These are phyloP conservation scores for Sesia bembeciformis DNA, from an alignment of 2,888 invertebrate species.

Conservation along the genomic window DNA sequence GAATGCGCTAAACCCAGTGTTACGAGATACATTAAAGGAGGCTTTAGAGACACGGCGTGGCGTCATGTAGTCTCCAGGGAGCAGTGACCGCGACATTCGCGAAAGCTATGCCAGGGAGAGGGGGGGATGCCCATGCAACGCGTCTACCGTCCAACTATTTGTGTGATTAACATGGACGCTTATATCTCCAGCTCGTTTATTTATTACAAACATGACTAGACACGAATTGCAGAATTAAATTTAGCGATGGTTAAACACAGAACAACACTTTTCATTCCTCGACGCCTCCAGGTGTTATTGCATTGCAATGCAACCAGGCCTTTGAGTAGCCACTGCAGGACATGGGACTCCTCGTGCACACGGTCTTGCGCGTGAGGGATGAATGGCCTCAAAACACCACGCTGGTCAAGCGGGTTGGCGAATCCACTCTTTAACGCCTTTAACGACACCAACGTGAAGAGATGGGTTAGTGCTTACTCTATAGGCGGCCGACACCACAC, in stretches of 20 bases:
- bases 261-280: neutral
- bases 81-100: slow-evolving; percentile 40
- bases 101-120: slow-evolving; percentile 23
- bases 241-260: neutral
- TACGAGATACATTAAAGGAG: neutral
- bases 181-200: neutral
- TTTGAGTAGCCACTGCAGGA: too few relatives aligned
- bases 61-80: slow-evolving; percentile 42
- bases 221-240: neutral
- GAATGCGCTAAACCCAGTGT: neutral
- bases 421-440: too few relatives aligned
- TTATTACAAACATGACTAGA: neutral
- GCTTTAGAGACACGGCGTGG: slow-evolving; percentile 15
- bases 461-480: too few relatives aligned
- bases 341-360: too few relatives aligned
- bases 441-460: too few relatives aligned
- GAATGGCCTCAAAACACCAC: too few relatives aligned
- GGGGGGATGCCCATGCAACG: neutral
- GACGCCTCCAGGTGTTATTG: neutral
- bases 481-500: too few relatives aligned
- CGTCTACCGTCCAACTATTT: neutral
- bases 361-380: too few relatives aligned
- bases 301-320: too few relatives aligned
- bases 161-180: neutral
- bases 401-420: too few relatives aligned